phyloP scores from a whole-genome alignment of 2,113 vertebrate genomes.

The Ammodramus savannarum region DNA sequence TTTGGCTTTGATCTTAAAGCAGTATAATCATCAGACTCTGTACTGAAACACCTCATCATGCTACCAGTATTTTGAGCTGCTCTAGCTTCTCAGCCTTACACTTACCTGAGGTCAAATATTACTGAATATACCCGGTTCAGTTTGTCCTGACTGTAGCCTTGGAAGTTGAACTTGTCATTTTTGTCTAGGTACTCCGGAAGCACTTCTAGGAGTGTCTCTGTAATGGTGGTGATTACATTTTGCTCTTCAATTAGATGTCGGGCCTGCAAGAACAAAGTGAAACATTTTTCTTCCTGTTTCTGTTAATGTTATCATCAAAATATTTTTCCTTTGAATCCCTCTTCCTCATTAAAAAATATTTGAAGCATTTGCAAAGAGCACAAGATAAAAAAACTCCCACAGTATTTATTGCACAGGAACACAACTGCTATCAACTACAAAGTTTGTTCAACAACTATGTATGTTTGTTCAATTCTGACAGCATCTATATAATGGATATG shows the following conservation, averaged over 20 bases:
- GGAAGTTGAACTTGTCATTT: constrained; percentile 92
- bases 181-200: constrained; percentile 88
- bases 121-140: constrained; percentile 87
- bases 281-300: background rate
- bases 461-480: background rate
- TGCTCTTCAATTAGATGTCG: constrained; percentile 93
- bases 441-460: background rate
- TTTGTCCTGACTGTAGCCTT: constrained; percentile 92
- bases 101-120: constrained; percentile 94
- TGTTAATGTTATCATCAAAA: background rate
- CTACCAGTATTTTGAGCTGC: background rate
- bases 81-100: background rate
- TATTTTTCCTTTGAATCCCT: background rate
- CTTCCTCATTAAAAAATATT: background rate
- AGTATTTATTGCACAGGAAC: background rate
- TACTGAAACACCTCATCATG: background rate
- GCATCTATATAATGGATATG: background rate
- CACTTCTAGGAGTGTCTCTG: constrained; percentile 88
- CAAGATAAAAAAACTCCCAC: background rate
- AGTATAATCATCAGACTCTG: background rate
- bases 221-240: constrained; percentile 89
- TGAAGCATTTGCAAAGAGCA: background rate
- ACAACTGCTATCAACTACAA: background rate
- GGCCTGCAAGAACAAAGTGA: constrained; percentile 72
- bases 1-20: background rate